Evolutionary conservation across 2,797 vertebrate genomes (phyloP).

Genomic region (Taenioides sp.): DNA sequence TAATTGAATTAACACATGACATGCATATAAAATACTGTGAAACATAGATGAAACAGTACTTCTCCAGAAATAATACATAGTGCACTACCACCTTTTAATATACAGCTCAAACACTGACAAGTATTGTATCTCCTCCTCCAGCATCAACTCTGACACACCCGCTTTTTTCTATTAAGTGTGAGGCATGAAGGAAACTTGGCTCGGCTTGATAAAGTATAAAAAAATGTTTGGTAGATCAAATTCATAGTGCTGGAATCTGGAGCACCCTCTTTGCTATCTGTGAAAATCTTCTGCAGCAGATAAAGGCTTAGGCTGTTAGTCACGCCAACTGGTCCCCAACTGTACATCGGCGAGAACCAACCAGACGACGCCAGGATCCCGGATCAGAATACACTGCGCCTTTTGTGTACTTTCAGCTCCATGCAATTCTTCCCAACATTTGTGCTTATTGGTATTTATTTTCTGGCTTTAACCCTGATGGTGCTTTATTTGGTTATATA

Average conservation of each 20-base stretch:
- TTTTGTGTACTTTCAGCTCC: constrained; percentile 4
- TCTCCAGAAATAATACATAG: too few relatives aligned
- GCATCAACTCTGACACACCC: constrained; percentile 1
- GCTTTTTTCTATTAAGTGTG: background rate
- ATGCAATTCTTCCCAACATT: background rate
- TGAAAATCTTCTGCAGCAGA: constrained; percentile 21
- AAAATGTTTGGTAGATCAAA: constrained; percentile 17
- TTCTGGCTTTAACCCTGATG: constrained; percentile 14
- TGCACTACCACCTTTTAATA: too few relatives aligned
- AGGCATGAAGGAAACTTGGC: constrained; percentile 9
- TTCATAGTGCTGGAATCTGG: constrained; percentile 15
- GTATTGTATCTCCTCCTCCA: constrained; percentile 9
- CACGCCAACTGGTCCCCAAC: constrained; percentile 19
- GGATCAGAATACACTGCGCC: constrained; percentile 1
- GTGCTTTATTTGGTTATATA: constrained; percentile 9
- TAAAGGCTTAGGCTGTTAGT: constrained; percentile 32
- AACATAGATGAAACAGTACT: too few relatives aligned
- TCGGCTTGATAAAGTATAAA: background rate
- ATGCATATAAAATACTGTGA: too few relatives aligned
- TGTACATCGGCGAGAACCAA: background rate
- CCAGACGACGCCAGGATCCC: background rate
- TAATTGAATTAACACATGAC: too few relatives aligned
- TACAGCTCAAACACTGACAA: too few relatives aligned
- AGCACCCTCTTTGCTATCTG: constrained; percentile 14
- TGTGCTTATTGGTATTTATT: background rate